Evolutionary conservation across 1,140 invertebrate genomes (phyloP).

Genomic region (Formica selysi): DNA sequence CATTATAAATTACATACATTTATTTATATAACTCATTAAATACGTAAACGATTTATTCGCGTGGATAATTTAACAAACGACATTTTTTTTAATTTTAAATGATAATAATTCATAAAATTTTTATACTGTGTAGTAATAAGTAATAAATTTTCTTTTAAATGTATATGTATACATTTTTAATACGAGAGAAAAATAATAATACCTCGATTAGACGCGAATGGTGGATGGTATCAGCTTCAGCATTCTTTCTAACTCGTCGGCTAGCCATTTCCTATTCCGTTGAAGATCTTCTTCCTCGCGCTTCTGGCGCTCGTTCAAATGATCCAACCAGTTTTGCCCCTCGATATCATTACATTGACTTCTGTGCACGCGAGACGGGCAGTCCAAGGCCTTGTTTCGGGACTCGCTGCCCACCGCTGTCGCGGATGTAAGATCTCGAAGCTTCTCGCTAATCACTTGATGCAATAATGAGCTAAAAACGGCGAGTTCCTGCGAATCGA

Average conservation of each 20-base stretch:
- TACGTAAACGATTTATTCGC: slow-evolving; percentile 2
- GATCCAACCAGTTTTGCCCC: slow-evolving; percentile 62
- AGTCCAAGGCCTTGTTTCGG: slow-evolving; percentile 33
- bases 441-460: slow-evolving; percentile 71
- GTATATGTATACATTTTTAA: not conserved
- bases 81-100: not conserved
- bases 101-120: slow-evolving; percentile 7
- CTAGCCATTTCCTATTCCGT: slow-evolving; percentile 65
- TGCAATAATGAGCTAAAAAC: slow-evolving; percentile 76
- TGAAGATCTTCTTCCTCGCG: slow-evolving; percentile 58
- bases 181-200: not conserved
- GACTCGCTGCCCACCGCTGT: not conserved
- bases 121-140: not conserved
- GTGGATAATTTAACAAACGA: not conserved
- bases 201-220: slow-evolving; percentile 71
- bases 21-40: not conserved
- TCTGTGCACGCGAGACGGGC: slow-evolving; percentile 73
- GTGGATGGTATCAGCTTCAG: slow-evolving; percentile 77
- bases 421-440: slow-evolving; percentile 13
- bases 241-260: slow-evolving; percentile 72
- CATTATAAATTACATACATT: not conserved
- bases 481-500: slow-evolving; percentile 72
- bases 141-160: not conserved
- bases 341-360: slow-evolving; percentile 59
- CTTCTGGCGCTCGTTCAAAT: slow-evolving; percentile 58